Conservation (phyloP, 2,888 invertebrate species). For the Geotrupes spiniger region DNA sequence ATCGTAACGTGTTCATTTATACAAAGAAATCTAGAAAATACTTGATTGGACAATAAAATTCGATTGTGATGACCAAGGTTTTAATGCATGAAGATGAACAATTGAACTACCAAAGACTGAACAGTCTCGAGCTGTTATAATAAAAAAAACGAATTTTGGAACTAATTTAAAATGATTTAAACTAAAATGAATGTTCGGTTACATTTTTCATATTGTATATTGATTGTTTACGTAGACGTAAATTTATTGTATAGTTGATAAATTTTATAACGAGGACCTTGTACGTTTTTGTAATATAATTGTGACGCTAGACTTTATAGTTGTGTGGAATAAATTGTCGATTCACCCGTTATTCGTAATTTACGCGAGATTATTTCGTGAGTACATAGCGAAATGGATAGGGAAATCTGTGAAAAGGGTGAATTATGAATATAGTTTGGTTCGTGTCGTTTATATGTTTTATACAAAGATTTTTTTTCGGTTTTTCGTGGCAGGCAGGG, state of each 20-base stretch:
- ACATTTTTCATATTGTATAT: conserved; percentile 31
- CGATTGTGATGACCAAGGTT: conserved; percentile 24
- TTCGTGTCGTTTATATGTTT: too few relatives aligned
- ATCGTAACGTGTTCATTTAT: too few relatives aligned
- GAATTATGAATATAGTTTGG: too few relatives aligned
- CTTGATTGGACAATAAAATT: too few relatives aligned
- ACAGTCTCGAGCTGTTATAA: conserved; percentile 8
- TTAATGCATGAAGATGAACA: conserved; percentile 27
- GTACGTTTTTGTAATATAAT: conserved; percentile 17
- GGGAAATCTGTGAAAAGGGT: too few relatives aligned
- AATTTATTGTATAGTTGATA: conserved; percentile 19
- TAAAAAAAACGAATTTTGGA: conserved; percentile 37
- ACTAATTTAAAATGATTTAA: conserved; percentile 29
- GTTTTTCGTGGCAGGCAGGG: too few relatives aligned
- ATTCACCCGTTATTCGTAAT: too few relatives aligned
- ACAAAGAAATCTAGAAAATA: too few relatives aligned
- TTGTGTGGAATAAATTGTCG: too few relatives aligned
- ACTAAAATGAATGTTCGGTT: conserved; percentile 28
- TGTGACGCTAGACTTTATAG: conserved; percentile 4
- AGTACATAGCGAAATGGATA: too few relatives aligned
- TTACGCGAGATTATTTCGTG: too few relatives aligned
- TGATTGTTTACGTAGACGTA: conserved; percentile 26
- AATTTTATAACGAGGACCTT: conserved; percentile 26
- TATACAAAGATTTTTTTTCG: too few relatives aligned
- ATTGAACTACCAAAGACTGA: conserved; percentile 36